phyloP scores from a whole-genome alignment of 1,140 invertebrate species.

The Calephelis nemesis region DNA sequence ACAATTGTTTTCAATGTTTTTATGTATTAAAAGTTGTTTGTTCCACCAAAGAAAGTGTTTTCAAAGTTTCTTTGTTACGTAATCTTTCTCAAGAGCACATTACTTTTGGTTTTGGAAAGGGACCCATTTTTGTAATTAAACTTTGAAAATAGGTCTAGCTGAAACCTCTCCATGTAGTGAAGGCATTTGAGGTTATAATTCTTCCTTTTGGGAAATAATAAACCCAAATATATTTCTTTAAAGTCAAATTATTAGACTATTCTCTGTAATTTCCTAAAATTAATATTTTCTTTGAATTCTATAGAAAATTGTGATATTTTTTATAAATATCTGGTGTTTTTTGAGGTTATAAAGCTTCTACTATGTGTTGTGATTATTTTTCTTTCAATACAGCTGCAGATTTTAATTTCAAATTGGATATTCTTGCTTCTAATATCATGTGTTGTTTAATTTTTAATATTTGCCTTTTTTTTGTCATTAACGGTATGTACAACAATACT shows the following conservation, averaged over 20 bases:
- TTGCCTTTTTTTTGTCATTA: background rate
- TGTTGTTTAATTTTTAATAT: background rate
- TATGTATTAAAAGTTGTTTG: conserved; percentile 80
- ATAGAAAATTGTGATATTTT: background rate
- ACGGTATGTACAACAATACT: background rate
- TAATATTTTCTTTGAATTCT: conserved; percentile 6
- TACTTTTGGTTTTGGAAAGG: conserved; percentile 80
- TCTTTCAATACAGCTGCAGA: background rate
- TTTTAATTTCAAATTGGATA: background rate
- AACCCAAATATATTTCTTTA: background rate
- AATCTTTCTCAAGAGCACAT: conserved; percentile 52
- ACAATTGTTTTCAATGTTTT: conserved; percentile 79
- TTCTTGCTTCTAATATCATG: background rate
- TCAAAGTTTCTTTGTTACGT: conserved; percentile 74
- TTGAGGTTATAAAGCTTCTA: background rate
- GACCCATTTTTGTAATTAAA: conserved; percentile 89
- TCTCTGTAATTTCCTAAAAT: background rate
- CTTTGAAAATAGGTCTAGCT: conserved; percentile 79
- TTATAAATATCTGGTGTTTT: background rate
- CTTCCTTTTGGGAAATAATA: conserved; percentile 5
- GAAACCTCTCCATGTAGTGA: conserved; percentile 38
- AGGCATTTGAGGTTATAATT: conserved; percentile 60
- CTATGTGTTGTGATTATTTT: background rate
- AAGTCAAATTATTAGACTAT: background rate
- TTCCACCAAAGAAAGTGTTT: conserved; percentile 76